These are phyloP conservation scores for Gila robusta DNA, from an alignment of 2,797 vertebrate species.

Conservation along the genomic window DNA sequence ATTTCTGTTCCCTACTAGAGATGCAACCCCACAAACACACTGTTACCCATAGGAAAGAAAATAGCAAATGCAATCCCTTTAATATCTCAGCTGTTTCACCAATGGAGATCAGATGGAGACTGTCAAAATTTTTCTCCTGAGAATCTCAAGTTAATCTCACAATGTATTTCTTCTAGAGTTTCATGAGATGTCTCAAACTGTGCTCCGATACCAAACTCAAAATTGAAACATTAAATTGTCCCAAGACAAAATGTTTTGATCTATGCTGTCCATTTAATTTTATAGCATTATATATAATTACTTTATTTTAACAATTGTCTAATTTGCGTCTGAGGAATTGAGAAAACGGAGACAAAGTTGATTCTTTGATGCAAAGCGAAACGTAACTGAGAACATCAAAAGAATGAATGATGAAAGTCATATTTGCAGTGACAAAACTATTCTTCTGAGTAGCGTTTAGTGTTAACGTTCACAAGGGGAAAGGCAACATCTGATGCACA, in stretches of 20 bases:
- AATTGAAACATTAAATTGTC: neutral
- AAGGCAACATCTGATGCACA: slow-evolving; percentile 8
- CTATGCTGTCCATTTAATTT: neutral
- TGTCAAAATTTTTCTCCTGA: neutral
- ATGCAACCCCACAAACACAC: neutral
- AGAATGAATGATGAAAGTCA: neutral
- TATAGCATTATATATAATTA: neutral
- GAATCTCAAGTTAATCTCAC: neutral
- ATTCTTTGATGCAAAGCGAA: slow-evolving; percentile 1
- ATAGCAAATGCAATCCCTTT: neutral
- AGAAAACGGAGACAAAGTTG: neutral
- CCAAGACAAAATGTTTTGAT: neutral
- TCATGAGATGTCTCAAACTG: neutral
- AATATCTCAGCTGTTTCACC: neutral
- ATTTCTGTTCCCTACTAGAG: neutral
- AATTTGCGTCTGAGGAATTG: neutral
- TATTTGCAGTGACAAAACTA: slow-evolving; percentile 16
- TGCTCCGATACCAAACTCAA: neutral
- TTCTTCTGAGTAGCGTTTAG: neutral
- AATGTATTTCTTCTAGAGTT: neutral
- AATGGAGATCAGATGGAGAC: neutral
- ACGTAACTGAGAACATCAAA: neutral
- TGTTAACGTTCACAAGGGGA: slow-evolving; percentile 13
- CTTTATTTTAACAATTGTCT: neutral
- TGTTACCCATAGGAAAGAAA: neutral